phyloP scores from a whole-genome alignment of 2,797 vertebrate species.

The Cryptoblepharus egeriae region DNA sequence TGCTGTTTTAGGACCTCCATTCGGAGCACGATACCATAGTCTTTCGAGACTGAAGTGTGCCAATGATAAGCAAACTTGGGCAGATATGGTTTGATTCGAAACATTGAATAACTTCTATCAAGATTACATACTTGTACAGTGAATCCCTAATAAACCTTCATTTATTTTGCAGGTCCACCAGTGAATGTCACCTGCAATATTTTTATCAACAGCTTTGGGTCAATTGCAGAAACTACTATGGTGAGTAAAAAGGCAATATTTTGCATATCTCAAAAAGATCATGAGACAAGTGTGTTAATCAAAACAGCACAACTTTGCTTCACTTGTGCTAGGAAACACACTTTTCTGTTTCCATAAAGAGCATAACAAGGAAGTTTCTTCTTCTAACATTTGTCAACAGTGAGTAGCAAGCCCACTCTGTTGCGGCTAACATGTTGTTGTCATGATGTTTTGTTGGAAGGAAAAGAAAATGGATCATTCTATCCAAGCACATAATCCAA shows the following conservation, averaged over 20 bases:
- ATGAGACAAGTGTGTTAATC: slow-evolving; percentile 2
- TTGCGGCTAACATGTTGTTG: neutral
- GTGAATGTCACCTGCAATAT: slow-evolving; percentile 99
- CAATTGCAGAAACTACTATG: slow-evolving; percentile 99
- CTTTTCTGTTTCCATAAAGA: neutral
- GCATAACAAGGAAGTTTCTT: neutral
- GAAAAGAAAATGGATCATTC: neutral
- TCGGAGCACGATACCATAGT: too few relatives aligned
- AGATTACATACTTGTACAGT: neutral
- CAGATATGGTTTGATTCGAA: too few relatives aligned
- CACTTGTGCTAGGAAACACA: neutral
- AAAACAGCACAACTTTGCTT: neutral
- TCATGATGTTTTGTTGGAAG: neutral
- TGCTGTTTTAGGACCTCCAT: too few relatives aligned
- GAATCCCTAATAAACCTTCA: slow-evolving; percentile 52
- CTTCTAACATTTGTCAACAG: neutral
- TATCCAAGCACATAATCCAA: too few relatives aligned
- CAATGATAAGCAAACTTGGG: too few relatives aligned
- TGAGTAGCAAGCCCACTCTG: neutral
- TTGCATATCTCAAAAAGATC: slow-evolving; percentile 21
- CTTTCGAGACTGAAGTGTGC: too few relatives aligned
- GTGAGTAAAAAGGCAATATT: slow-evolving; percentile 79
- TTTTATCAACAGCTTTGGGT: slow-evolving; percentile 99
- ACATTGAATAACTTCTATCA: slow-evolving; percentile 9
- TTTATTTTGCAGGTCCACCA: slow-evolving; percentile 88